phyloP scores from a whole-genome alignment of 2,888 invertebrate genomes.

The Halictus quadricinctus region DNA sequence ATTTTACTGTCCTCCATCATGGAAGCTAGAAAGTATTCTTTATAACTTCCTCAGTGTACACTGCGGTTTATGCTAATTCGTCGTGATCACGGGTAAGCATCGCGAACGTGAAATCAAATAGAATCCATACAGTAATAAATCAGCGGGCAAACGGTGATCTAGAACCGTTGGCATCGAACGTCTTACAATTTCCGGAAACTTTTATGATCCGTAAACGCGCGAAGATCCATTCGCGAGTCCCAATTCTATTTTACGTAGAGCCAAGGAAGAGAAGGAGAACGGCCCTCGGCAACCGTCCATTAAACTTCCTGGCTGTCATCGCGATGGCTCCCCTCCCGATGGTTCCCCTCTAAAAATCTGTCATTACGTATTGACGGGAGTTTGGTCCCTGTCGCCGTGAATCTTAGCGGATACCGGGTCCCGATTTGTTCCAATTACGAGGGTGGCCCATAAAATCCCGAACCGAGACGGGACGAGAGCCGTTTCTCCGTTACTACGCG shows the following conservation, averaged over 20 bases:
- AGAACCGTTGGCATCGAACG: background rate
- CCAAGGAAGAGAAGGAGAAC: background rate
- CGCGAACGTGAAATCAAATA: background rate
- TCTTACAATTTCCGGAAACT: background rate
- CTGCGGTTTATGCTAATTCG: background rate
- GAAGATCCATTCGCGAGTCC: background rate
- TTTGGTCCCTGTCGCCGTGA: conserved; percentile 29
- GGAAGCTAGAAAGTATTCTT: background rate
- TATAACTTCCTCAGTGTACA: background rate
- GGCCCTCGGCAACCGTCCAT: background rate
- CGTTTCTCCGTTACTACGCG: conserved; percentile 10
- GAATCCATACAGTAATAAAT: background rate
- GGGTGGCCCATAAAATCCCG: conserved; percentile 52
- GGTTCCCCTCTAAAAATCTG: background rate
- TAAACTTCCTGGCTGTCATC: background rate
- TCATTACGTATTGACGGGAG: conserved; percentile 9
- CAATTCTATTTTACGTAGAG: background rate
- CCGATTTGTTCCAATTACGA: conserved; percentile 63
- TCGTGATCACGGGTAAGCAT: background rate
- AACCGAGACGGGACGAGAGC: conserved; percentile 15
- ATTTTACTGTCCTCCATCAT: background rate
- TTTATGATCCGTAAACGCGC: background rate
- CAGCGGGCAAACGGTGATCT: background rate
- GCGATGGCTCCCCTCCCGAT: background rate
- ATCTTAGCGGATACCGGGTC: conserved; percentile 28